Evolutionary conservation across 1,140 invertebrate genomes (phyloP).

Genomic region (Eciton burchellii): DNA sequence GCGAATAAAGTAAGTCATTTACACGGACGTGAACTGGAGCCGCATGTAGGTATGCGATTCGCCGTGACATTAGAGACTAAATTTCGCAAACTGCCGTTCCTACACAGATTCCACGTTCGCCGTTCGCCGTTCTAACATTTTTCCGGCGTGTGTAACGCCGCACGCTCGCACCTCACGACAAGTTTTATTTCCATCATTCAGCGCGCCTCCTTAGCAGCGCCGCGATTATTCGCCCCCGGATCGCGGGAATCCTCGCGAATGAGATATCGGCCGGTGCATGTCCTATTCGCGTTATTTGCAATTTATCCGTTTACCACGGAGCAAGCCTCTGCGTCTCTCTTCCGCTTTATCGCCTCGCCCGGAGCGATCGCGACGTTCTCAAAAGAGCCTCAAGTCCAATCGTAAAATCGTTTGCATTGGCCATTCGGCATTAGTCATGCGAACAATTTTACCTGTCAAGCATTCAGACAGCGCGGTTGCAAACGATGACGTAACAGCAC

Average conservation of each 20-base stretch:
- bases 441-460: no score
- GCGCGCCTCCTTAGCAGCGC: not conserved
- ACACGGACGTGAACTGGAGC: conserved; percentile 29
- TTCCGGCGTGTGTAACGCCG: conserved; percentile 30
- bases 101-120: conserved; percentile 38
- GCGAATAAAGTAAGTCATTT: conserved; percentile 45
- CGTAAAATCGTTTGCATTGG: no score
- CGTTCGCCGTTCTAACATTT: conserved; percentile 43
- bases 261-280: not conserved
- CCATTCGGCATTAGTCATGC: no score
- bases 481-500: no score
- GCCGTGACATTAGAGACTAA: conserved; percentile 11
- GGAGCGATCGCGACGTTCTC: not conserved
- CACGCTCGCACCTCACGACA: conserved; percentile 7
- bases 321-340: no score
- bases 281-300: not conserved
- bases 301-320: no score
- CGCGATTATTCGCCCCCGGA: conserved; percentile 21
- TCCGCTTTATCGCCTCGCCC: no score
- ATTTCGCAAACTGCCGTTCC: conserved; percentile 36
- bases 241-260: conserved; percentile 29
- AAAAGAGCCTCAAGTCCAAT: no score
- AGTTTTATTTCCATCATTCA: conserved; percentile 36
- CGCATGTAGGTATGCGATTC: conserved; percentile 5
- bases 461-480: not conserved